Percentiles rank a stretch among this genome's conserved stretches.
These are phyloP conservation scores for Potorous gilbertii DNA, from an alignment of 2,797 vertebrate genomes.

Conservation along the genomic window DNA sequence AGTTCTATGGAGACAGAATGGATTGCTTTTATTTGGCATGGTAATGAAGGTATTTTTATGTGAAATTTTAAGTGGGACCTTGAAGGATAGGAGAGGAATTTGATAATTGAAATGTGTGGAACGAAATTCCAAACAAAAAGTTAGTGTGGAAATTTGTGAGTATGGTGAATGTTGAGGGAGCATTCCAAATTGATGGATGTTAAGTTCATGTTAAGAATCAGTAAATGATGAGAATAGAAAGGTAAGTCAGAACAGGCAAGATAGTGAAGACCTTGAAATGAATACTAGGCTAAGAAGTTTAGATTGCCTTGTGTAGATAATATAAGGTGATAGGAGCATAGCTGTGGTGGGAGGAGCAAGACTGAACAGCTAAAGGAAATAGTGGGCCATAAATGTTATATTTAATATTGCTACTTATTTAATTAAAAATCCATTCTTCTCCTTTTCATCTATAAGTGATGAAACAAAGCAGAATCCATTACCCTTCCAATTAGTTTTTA, in stretches of 20 bases:
- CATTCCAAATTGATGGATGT: not conserved
- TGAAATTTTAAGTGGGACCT: not conserved
- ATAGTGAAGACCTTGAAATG: not conserved
- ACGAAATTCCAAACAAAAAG: not conserved
- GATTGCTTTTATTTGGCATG: not conserved
- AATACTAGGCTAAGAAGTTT: not conserved
- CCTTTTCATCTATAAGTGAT: conserved; percentile 27
- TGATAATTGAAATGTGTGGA: not conserved
- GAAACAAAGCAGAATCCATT: not conserved
- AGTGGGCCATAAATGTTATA: not conserved
- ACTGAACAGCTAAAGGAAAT: conserved; percentile 8
- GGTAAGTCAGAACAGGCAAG: not conserved
- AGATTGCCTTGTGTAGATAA: not conserved
- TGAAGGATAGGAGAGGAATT: not conserved
- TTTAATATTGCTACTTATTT: not conserved
- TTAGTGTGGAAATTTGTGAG: not conserved
- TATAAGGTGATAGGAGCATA: conserved; percentile 9
- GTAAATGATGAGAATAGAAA: not conserved
- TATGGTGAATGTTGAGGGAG: not conserved
- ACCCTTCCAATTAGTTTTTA: conserved; percentile 14
- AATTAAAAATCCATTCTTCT: not conserved
- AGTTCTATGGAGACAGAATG: not conserved
- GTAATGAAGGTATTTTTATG: not conserved
- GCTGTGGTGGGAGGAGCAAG: not conserved
- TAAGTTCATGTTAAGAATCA: not conserved